A percentile compares a stretch with the other conserved stretches of the same genome.
These are phyloP conservation scores for Aldabrachelys gigantea DNA, from an alignment of 2,113 vertebrate species.

Conservation along the genomic window DNA sequence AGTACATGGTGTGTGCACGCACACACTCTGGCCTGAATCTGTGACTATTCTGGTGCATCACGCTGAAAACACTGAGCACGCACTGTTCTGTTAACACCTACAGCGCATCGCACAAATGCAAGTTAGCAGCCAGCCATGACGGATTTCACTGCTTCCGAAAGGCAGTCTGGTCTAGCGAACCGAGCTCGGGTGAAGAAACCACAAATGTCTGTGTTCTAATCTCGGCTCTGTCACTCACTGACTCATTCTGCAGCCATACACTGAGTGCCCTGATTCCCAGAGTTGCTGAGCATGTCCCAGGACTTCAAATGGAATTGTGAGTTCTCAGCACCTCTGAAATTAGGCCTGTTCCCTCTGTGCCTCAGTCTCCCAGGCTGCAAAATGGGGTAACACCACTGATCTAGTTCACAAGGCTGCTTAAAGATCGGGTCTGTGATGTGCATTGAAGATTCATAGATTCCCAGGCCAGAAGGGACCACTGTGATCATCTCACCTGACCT, in stretches of 20 bases:
- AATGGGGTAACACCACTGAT: neutral
- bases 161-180: neutral
- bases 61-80: neutral
- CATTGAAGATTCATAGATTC: neutral
- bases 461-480: neutral
- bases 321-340: neutral
- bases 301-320: neutral
- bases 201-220: neutral
- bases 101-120: neutral
- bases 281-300: neutral
- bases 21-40: neutral
- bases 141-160: accelerated
- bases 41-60: neutral
- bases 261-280: accelerated
- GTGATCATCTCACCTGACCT: neutral
- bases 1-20: too few relatives aligned
- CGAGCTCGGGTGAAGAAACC: neutral
- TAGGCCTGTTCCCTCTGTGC: neutral
- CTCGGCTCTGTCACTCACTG: neutral
- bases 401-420: neutral
- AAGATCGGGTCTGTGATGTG: neutral
- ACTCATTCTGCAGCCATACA: accelerated
- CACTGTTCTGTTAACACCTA: neutral
- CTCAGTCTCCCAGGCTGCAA: neutral
- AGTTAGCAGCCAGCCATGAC: neutral